Evolutionary conservation across 2,888 invertebrate species (phyloP).

Genomic region (Coecobrya sp.): DNA sequence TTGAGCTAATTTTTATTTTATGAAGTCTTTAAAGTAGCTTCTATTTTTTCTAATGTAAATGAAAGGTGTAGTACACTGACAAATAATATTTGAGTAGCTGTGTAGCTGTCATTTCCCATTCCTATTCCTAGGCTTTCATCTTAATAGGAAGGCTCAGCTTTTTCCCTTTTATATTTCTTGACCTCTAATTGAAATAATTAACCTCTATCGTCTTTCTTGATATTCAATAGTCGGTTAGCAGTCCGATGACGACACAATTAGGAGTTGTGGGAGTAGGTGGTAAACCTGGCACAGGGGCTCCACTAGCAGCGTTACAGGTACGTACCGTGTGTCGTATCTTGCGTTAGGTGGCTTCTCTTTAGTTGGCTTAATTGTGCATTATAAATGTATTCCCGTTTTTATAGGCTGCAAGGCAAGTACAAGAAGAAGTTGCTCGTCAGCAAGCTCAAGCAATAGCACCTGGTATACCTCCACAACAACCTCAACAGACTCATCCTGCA

Average conservation of each 20-base stretch:
- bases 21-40: too few species aligned
- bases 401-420: conserved; percentile 89
- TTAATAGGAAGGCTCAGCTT: too few species aligned
- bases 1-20: too few species aligned
- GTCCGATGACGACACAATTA: conserved; percentile 79
- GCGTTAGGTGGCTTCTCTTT: not conserved
- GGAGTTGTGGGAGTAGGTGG: conserved; percentile 83
- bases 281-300: conserved; percentile 86
- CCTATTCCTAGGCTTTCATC: too few species aligned
- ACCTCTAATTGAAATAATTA: too few species aligned
- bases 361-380: too few species aligned
- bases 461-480: conserved; percentile 86
- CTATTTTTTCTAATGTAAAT: too few species aligned
- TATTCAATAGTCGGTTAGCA: conserved; percentile 74
- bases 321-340: conserved; percentile 42
- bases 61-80: too few species aligned
- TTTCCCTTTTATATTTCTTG: too few species aligned
- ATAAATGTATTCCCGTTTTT: not conserved
- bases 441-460: conserved; percentile 93
- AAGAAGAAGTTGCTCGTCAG: conserved; percentile 96
- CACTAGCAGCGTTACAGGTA: conserved; percentile 86
- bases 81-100: too few species aligned
- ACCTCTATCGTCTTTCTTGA: not conserved
- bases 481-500: conserved; percentile 85
- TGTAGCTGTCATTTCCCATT: too few species aligned